Evolutionary conservation across 2,113 vertebrate genomes (phyloP).

Genomic region (Anolis carolinensis): DNA sequence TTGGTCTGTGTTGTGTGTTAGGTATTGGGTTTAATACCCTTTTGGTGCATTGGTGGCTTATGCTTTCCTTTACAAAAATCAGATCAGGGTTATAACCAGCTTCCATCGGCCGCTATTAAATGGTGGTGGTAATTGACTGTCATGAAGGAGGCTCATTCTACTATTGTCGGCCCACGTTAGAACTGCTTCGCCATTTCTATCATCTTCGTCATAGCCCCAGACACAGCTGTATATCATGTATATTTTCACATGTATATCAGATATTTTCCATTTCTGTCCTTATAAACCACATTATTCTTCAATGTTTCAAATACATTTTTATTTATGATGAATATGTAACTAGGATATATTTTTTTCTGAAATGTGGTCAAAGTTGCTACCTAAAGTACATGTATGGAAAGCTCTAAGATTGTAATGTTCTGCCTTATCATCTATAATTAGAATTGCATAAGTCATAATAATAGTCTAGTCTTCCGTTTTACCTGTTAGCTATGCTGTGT

Average conservation of each 20-base stretch:
- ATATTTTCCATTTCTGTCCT: not conserved
- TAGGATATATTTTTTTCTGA: conserved; percentile 10
- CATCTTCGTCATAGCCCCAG: no score
- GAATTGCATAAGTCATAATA: not conserved
- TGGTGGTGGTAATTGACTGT: no score
- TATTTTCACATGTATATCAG: not conserved
- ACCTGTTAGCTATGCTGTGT: not conserved
- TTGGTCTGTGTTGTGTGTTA: no score
- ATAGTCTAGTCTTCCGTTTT: conserved; percentile 25
- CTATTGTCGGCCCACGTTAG: no score
- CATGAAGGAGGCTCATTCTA: no score
- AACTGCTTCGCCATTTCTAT: no score
- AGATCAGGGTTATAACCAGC: no score
- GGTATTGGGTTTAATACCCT: no score
- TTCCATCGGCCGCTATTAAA: no score
- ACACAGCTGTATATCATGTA: no score
- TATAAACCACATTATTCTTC: not conserved
- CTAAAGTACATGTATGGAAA: conserved; percentile 16
- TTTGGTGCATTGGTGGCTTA: no score
- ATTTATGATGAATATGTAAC: not conserved
- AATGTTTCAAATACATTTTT: not conserved
- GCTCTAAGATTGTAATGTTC: not conserved
- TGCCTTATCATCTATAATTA: conserved; percentile 10
- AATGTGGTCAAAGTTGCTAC: not conserved
- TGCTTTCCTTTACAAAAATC: no score